These are phyloP conservation scores for Heptranchias perlo DNA, from an alignment of 2,113 vertebrate genomes.

Conservation along the genomic window DNA sequence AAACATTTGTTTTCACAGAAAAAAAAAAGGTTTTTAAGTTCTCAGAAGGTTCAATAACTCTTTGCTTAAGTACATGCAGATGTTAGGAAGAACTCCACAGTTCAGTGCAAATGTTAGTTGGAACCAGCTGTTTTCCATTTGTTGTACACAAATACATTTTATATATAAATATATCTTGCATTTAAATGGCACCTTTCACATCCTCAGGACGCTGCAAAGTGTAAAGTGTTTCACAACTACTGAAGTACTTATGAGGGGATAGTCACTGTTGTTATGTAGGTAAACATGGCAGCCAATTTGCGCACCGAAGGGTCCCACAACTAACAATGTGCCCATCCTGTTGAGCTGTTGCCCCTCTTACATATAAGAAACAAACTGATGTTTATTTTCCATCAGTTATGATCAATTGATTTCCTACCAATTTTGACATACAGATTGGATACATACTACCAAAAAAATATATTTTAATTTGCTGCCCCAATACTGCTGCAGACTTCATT, in stretches of 20 bases:
- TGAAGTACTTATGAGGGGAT: neutral
- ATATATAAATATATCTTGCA: neutral
- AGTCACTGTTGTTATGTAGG: neutral
- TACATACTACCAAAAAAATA: neutral
- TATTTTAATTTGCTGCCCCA: neutral
- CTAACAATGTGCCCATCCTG: neutral
- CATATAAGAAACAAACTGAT: neutral
- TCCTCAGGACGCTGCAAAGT: neutral
- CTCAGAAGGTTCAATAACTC: constrained; percentile 32
- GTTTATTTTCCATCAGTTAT: neutral
- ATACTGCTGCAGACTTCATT: neutral
- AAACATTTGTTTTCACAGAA: constrained; percentile 31
- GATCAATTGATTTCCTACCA: neutral
- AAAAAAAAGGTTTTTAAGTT: constrained; percentile 5
- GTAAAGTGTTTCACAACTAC: neutral
- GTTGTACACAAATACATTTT: neutral
- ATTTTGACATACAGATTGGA: neutral
- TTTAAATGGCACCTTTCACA: neutral
- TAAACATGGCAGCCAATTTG: neutral
- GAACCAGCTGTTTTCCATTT: constrained; percentile 6
- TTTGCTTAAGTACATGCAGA: constrained; percentile 30
- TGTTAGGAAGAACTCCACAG: constrained; percentile 21
- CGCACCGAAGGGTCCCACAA: neutral
- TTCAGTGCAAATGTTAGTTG: constrained; percentile 27
- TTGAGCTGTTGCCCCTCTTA: neutral